Base-by-base conservation (phyloP, 2,797 vertebrate genomes). In the Rallus crepitans region DNA sequence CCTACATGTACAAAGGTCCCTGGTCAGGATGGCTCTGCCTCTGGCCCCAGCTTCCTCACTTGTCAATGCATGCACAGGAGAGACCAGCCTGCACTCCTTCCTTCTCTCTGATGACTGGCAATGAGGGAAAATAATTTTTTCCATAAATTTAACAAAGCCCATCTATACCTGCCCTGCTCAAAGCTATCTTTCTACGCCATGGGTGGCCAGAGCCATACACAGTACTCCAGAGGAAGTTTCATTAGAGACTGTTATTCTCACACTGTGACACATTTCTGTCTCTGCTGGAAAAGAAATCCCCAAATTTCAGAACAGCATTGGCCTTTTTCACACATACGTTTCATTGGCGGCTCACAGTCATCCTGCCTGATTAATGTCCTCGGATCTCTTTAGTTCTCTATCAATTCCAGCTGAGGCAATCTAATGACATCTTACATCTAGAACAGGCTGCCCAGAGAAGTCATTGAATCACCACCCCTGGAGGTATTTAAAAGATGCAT, bases 21-120 rank as follows among this genome's bases (percentile, higher is more conserved):
- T 1, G 0, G 25, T 20, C 68, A 73, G 68, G 73, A 48, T 1
- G 0, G 12, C 15, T 83, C 28, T 15, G 14, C 35, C 60, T 30
- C 55, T 20, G 10, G 16, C 66, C 47, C 17, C 27, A 15, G 55
- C 5, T 61, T 48, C 68, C 68, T 48, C 60, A 40, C 25, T 28
- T 28, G 40, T 33, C 60, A 61, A 5, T 0, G 2, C 6, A 4
- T 5, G 15, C 35, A 48, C 19, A 56, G 40, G 19, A 24, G 19
- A 61, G 31, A 69, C 35, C 63, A 60, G 20, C 18, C 45, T 52
- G 12, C 1, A 0, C 16, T 28, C n/a, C 45, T 53, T 53, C 59
- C 66, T 40, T 60, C 66, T 65, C 45, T 30, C 53, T 78, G 30
- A 47, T 31, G 25, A 53, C 24, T 45, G 16, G 33, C 14, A 19